Evolutionary conservation across 2,888 invertebrate genomes (phyloP).

Genomic region (Himalopsyche kuldschensis): DNA sequence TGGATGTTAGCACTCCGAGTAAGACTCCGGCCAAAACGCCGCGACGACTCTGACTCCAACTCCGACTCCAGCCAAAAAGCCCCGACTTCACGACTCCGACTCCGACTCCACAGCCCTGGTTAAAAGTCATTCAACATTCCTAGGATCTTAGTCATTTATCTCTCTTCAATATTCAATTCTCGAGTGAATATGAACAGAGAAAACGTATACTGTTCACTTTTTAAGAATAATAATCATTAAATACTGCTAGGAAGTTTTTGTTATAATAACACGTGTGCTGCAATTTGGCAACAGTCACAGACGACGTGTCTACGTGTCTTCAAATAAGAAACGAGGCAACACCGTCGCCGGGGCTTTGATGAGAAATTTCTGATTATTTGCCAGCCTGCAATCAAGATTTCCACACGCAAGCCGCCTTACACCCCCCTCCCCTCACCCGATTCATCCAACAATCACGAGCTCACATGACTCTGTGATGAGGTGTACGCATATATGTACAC

Average conservation of each 20-base stretch:
- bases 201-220: too few species aligned
- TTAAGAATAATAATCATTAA: too few species aligned
- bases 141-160: too few species aligned
- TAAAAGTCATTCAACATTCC: too few species aligned
- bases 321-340: neutral
- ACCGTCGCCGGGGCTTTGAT: neutral
- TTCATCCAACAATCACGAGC: neutral
- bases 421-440: neutral
- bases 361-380: constrained; percentile 1
- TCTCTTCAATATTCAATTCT: too few species aligned
- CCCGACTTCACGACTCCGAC: too few species aligned
- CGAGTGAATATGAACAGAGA: too few species aligned
- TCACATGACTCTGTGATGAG: neutral
- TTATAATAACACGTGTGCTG: neutral
- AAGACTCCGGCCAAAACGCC: too few species aligned
- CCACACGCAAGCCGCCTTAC: neutral
- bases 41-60: too few species aligned
- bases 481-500: neutral
- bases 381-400: neutral
- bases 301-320: neutral
- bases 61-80: too few species aligned
- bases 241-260: neutral
- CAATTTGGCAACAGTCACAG: neutral
- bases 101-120: too few species aligned
- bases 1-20: neutral